Evolutionary conservation across 2,888 invertebrate genomes (phyloP).

Genomic region (Hemistola chrysoprasaria): DNA sequence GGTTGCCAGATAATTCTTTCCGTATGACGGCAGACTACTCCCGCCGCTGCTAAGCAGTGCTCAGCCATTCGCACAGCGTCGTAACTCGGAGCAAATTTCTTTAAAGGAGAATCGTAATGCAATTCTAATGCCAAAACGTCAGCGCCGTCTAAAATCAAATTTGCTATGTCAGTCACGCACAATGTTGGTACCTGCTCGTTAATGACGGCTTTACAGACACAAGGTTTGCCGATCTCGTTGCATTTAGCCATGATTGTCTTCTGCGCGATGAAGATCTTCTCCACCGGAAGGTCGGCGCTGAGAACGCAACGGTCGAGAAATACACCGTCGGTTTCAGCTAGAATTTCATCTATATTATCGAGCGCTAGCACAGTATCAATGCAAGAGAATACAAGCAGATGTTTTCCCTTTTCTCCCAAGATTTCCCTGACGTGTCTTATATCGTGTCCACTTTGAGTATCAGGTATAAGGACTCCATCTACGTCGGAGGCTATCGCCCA

Average conservation of each 20-base stretch:
- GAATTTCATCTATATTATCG: conserved; percentile 87
- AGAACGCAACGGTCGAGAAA: conserved; percentile 94
- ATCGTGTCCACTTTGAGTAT: conserved; percentile 53
- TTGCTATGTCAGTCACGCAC: conserved; percentile 94
- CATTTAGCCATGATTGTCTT: conserved; percentile 93
- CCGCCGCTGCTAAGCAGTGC: conserved; percentile 87
- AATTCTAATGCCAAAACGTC: conserved; percentile 93
- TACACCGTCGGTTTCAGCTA: conserved; percentile 90
- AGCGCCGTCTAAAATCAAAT: conserved; percentile 93
- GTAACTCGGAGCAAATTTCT: conserved; percentile 52
- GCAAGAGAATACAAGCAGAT: conserved; percentile 65
- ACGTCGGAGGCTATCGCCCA: conserved; percentile 72
- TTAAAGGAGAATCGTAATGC: conserved; percentile 67
- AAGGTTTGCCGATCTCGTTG: conserved; percentile 91
- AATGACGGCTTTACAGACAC: conserved; percentile 93
- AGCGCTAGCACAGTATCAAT: conserved; percentile 60
- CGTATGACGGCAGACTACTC: conserved; percentile 91
- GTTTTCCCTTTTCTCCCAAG: conserved; percentile 65
- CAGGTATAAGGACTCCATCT: conserved; percentile 65
- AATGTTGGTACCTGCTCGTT: conserved; percentile 90
- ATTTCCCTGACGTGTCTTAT: conserved; percentile 53
- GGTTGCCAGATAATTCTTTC: conserved; percentile 93
- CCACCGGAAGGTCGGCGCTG: conserved; percentile 92
- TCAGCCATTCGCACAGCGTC: conserved; percentile 75
- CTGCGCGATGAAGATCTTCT: conserved; percentile 93